These are phyloP conservation scores for Scolopax rusticola DNA, from an alignment of 2,797 vertebrate genomes.

Conservation along the genomic window DNA sequence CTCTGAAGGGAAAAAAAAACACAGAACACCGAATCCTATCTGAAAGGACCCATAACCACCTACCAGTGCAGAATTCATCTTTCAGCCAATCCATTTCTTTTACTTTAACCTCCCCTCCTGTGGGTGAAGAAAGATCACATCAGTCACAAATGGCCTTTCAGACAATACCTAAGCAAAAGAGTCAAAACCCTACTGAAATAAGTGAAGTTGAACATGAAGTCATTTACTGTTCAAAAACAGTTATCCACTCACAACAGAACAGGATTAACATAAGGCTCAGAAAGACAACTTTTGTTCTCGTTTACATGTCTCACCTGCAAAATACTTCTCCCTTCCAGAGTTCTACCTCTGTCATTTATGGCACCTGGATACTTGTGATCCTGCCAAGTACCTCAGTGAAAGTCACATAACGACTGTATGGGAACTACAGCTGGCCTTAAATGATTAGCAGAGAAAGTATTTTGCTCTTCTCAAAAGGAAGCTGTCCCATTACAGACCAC, in stretches of 20 bases:
- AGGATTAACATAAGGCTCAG: not conserved
- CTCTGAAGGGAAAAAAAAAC: not conserved
- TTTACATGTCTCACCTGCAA: not conserved
- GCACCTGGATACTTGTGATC: not conserved
- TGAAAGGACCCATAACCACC: not conserved
- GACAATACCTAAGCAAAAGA: not conserved
- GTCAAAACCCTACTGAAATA: not conserved
- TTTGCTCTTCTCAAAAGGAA: not conserved
- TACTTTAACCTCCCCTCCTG: slow-evolving; percentile 85
- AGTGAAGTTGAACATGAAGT: not conserved
- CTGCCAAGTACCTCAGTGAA: not conserved
- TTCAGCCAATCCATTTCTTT: slow-evolving; percentile 89
- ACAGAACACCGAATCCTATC: not conserved
- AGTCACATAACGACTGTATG: not conserved
- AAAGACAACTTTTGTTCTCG: not conserved
- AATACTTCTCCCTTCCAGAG: not conserved
- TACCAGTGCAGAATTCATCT: slow-evolving; percentile 87
- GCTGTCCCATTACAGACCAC: not conserved
- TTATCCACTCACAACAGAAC: not conserved
- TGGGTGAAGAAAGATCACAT: not conserved
- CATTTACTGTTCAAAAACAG: not conserved
- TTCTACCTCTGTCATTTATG: not conserved
- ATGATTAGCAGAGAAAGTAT: not conserved
- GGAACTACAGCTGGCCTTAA: not conserved
- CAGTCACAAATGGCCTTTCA: not conserved